These are phyloP conservation scores for Parazoanthus darwini DNA, from an alignment of 92 coral and sea anemone species.

Conservation along the genomic window DNA sequence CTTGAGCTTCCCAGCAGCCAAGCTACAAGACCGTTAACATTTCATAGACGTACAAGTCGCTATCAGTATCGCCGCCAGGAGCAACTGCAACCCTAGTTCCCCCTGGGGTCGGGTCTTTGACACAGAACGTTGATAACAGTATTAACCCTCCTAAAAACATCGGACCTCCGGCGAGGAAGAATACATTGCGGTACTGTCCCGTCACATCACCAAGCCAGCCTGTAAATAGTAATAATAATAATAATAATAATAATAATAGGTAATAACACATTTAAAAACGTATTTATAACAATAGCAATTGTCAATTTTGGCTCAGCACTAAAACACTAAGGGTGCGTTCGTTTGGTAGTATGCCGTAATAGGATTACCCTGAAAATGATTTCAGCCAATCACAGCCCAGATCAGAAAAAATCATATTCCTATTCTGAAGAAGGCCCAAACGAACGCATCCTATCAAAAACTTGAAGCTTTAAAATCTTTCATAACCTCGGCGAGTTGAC, in stretches of 20 bases:
- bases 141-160: constrained; percentile 80
- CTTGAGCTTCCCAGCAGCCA: background rate
- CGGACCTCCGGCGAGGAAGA: constrained; percentile 89
- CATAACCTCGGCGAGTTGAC: no score
- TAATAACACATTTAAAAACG: no score
- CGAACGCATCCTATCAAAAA: no score
- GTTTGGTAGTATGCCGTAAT: no score
- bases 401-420: no score
- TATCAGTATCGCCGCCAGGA: constrained; percentile 29
- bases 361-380: no score
- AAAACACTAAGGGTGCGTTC: no score
- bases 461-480: no score
- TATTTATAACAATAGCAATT: background rate
- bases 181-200: constrained; percentile 75
- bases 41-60: constrained; percentile 60
- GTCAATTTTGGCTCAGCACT: background rate
- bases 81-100: constrained; percentile 44
- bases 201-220: constrained; percentile 91
- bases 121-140: constrained; percentile 63
- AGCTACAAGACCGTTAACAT: constrained; percentile 72
- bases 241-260: background rate
- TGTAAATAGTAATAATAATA: constrained; percentile 32
- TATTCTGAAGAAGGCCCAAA: no score
- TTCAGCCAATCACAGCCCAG: no score
- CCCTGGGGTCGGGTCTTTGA: constrained; percentile 58